These are phyloP conservation scores for Patella caerulea DNA, from an alignment of 2,888 invertebrate species.

Conservation along the genomic window DNA sequence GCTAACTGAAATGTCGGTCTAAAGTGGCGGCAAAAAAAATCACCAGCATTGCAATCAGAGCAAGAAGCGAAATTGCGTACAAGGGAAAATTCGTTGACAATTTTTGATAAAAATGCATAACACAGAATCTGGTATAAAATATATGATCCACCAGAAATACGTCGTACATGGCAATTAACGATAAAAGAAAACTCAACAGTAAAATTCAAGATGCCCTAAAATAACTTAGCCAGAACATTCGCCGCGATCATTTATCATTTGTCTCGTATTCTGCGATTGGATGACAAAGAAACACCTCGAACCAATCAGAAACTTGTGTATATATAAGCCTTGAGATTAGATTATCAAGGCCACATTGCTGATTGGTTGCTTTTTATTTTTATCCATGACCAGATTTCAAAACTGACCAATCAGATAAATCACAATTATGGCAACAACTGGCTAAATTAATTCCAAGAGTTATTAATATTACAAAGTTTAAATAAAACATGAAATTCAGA, in stretches of 20 bases:
- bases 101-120: conserved; percentile 6
- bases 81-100: background rate
- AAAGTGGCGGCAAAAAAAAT: no score
- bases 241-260: no score
- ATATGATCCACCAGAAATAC: conserved; percentile 1
- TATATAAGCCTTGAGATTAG: no score
- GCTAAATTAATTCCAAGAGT: background rate
- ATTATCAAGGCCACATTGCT: no score
- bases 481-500: no score
- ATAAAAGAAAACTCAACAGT: background rate
- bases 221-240: background rate
- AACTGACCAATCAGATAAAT: background rate
- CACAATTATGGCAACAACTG: conserved; percentile 4
- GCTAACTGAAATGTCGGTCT: no score
- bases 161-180: background rate
- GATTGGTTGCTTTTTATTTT: background rate
- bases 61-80: no score
- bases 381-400: conserved; percentile 10
- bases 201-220: conserved; percentile 3
- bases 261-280: no score
- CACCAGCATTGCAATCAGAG: no score
- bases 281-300: no score
- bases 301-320: no score
- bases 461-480: no score
- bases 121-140: background rate